Percentiles rank a stretch among this genome's conserved stretches.
phyloP scores from a whole-genome alignment of 1,140 invertebrate genomes.

The Oedothorax gibbosus region DNA sequence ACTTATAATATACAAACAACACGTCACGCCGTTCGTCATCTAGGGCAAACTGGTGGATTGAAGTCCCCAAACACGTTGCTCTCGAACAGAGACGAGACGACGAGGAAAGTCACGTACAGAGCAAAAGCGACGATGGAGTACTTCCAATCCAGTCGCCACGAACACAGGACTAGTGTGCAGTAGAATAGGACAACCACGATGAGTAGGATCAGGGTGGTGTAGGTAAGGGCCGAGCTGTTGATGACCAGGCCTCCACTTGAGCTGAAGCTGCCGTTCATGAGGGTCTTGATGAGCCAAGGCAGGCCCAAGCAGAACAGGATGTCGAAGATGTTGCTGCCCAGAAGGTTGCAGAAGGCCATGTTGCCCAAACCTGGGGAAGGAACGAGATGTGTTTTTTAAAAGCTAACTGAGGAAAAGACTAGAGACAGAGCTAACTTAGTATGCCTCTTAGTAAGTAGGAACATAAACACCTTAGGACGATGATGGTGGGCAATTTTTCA shows the following conservation, averaged over 20 bases:
- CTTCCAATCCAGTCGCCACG: slow-evolving; percentile 59
- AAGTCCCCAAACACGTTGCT: slow-evolving; percentile 59
- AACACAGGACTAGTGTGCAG: slow-evolving; percentile 18
- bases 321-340: slow-evolving; percentile 86
- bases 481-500: too few relatives aligned
- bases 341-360: slow-evolving; percentile 85
- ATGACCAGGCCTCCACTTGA: slow-evolving; percentile 49
- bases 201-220: slow-evolving; percentile 62
- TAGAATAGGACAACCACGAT: slow-evolving; percentile 48
- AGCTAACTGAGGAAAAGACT: too few relatives aligned
- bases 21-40: slow-evolving; percentile 65
- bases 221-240: slow-evolving; percentile 62
- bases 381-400: neutral
- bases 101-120: slow-evolving; percentile 53
- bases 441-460: too few relatives aligned
- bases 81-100: slow-evolving; percentile 52
- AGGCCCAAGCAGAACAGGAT: slow-evolving; percentile 84
- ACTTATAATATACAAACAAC: neutral
- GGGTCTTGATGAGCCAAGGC: slow-evolving; percentile 83
- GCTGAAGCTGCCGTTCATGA: slow-evolving; percentile 60
- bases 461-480: too few relatives aligned
- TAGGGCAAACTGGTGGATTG: slow-evolving; percentile 66
- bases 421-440: too few relatives aligned
- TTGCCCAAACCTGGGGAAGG: slow-evolving; percentile 65
- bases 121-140: slow-evolving; percentile 56